Percentiles rank a stretch among this genome's conserved stretches.
Conservation (phyloP, 1,140 invertebrate genomes). For the Drosophila teissieri region DNA sequence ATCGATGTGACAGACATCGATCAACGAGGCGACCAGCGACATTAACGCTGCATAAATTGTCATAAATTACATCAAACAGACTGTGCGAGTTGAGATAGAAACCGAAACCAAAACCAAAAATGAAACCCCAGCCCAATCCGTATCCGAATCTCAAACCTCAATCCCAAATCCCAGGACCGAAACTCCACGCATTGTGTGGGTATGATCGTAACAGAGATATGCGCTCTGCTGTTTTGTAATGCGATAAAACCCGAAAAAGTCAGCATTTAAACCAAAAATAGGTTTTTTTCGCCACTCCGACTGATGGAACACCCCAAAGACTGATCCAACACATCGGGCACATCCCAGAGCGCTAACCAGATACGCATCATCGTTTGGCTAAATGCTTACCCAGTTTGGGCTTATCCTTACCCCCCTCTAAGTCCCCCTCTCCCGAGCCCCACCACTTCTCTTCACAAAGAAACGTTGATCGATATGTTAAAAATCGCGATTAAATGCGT, state of each 20-base stretch:
- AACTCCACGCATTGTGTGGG: constrained; percentile 58
- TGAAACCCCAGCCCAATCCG: constrained; percentile 5
- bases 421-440: not conserved
- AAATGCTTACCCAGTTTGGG: constrained; percentile 71
- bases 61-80: constrained; percentile 74
- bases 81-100: constrained; percentile 29
- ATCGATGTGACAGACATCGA: constrained; percentile 77
- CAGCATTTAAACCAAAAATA: constrained; percentile 77
- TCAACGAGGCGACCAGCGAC: constrained; percentile 74
- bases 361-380: constrained; percentile 80
- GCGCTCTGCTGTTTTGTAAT: constrained; percentile 51
- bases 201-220: constrained; percentile 56
- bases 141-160: not conserved
- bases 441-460: not conserved
- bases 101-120: constrained; percentile 18
- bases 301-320: constrained; percentile 72
- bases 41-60: constrained; percentile 84
- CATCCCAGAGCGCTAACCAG: constrained; percentile 63
- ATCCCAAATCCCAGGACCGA: constrained; percentile 8
- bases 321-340: constrained; percentile 17
- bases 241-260: constrained; percentile 66
- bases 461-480: constrained; percentile 72
- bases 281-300: constrained; percentile 19
- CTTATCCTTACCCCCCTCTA: constrained; percentile 20
- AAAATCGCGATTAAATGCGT: constrained; percentile 78